Conservation (phyloP, 2,797 vertebrate genomes). For the Spheniscus humboldti region DNA sequence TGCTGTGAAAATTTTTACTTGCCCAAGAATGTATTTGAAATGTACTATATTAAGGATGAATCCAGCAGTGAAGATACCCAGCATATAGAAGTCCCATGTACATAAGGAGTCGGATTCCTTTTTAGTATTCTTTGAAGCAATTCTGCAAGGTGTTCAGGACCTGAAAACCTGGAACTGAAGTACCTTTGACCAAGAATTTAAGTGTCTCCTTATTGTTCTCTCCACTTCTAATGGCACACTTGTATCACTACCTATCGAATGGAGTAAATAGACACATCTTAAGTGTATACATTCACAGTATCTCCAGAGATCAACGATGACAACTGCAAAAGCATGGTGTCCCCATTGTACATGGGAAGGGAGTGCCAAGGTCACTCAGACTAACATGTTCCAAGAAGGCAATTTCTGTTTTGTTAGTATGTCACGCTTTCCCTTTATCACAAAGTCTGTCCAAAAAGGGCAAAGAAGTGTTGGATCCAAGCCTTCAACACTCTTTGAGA, state of each 20-base stretch:
- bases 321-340: not conserved
- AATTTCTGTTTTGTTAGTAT: not conserved
- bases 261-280: not conserved
- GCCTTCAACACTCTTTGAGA: not conserved
- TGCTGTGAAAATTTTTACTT: not conserved
- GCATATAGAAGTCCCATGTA: not conserved
- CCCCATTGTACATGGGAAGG: not conserved
- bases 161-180: not conserved
- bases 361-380: not conserved
- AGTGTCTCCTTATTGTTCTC: not conserved
- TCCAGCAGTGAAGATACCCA: not conserved
- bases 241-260: not conserved
- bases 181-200: not conserved
- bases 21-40: not conserved
- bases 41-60: not conserved
- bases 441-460: not conserved
- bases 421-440: not conserved
- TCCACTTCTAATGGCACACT: not conserved
- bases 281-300: not conserved
- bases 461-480: not conserved
- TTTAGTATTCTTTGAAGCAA: not conserved
- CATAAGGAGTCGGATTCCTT: fast-evolving
- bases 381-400: not conserved
- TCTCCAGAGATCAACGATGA: not conserved
- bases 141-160: not conserved